Base-by-base conservation (phyloP, 2,113 vertebrate genomes). In the Oxygymnocypris stewartii region DNA sequence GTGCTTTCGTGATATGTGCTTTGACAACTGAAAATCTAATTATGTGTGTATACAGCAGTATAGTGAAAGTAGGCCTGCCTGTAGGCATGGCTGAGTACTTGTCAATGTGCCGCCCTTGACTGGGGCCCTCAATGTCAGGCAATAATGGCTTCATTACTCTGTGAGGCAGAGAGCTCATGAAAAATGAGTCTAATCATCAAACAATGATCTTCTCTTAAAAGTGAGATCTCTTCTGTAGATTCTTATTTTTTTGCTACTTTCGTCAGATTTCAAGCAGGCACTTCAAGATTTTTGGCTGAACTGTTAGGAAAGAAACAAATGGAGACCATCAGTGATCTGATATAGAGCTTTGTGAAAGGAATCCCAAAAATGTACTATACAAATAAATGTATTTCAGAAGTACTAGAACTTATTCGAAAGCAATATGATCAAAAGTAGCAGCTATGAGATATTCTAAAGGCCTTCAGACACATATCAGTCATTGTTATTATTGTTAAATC, bases 11-110 rank as follows among this genome's bases (percentile, higher is more conserved):
- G 82, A 81, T 88, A 83, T 78, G 81, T 54, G 63, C 82, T 74
- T 89, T 89, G 87, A 89, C 89, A 89, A 86, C 82, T 86, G 87
- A 51, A 84, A 88, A 88, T 86, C 61, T 69, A 84, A 86, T 84
- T 84, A 84, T 9, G 80, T 79, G 76, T 85, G 82, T 77, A 69
- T 84, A 54, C 73, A 23, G 65, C 67, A 71, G 81, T 61, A 74
- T 44, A 54, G 85, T 51, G 69, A 78, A 79, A 73, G 77, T 84
- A 79, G 82, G 79, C 65, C 67, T 59, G 88, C 88, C 87, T 85
- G 75, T 61, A 54, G 89, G 87, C 82, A 89, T 51, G 76, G 75
- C 51, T 80, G 81, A 79, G 77, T 73, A 57, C 49, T 78, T 54
- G 74, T 90, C 89, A 90, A 88, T 90, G 79, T 57, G 44, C 23